Conservation (phyloP, 2,888 invertebrate species). For the Amphipyra berbera region DNA sequence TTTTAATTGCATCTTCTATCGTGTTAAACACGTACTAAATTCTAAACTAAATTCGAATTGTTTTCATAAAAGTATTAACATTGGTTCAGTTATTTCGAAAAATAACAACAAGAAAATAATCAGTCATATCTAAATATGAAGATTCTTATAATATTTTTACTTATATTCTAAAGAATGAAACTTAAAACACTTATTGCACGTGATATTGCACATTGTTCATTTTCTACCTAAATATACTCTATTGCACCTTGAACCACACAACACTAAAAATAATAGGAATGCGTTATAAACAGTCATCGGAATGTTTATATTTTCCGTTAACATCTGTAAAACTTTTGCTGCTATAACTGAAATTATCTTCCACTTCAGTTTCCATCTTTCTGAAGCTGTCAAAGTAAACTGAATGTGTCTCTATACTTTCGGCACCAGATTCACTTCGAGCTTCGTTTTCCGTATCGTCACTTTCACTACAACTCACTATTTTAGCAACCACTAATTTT, state of each 20-base stretch:
- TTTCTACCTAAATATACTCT: constrained; percentile 35
- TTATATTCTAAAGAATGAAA: constrained; percentile 10
- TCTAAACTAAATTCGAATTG: constrained; percentile 6
- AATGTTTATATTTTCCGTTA: constrained; percentile 64
- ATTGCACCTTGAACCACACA: constrained; percentile 65
- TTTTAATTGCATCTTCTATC: constrained; percentile 20
- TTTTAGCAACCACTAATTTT: constrained; percentile 85
- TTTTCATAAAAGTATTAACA: constrained; percentile 23
- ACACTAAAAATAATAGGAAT: constrained; percentile 58
- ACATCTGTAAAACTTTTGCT: constrained; percentile 68
- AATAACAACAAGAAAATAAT: constrained; percentile 11
- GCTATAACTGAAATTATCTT: constrained; percentile 66
- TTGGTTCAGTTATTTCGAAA: constrained; percentile 10
- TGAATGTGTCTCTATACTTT: constrained; percentile 96
- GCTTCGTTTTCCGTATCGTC: constrained; percentile 95
- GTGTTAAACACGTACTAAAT: constrained; percentile 44
- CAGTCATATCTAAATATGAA: constrained; percentile 5
- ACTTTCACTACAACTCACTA: constrained; percentile 92
- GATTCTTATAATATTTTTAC: background rate
- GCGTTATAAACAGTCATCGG: constrained; percentile 58
- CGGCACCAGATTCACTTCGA: constrained; percentile 96
- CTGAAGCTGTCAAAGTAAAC: constrained; percentile 95
- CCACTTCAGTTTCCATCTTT: constrained; percentile 77
- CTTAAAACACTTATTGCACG: constrained; percentile 67
- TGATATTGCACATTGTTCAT: constrained; percentile 74